Evolutionary conservation across 2,113 vertebrate species (phyloP), one percentile per base, ranked within the genome.

Genomic region (Ifrita kowaldi): DNA sequence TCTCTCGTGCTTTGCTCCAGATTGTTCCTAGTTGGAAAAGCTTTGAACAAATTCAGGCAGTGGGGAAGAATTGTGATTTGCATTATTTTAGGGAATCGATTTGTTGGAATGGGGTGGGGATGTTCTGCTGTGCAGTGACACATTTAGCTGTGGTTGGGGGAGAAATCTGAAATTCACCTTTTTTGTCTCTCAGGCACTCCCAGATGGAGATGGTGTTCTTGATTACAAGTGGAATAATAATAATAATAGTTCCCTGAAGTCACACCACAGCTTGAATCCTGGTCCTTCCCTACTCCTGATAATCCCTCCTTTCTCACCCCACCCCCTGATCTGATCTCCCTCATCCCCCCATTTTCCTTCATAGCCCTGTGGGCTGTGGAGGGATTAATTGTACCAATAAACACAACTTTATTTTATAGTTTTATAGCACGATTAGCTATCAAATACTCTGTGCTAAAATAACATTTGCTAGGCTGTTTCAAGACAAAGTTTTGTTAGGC

Each of bases 301-400:
- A 89, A 46, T 55, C 62, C 41, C 57, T 76, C 35, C 3, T 84
- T 95, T 87, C 73, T 69, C 85, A 89, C 84, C 63, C 73, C 71
- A 89, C 71, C 57, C 75, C 56, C 52, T 57, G 39, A 9, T 75
- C 73, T 80, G 47, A 89, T 47, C 68, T 94, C 91, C 79, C n/a
- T 86, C 85, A 59, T 91, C 79, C 63, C 93, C 74, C 81, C 63
- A 9, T 90, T 93, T 87, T 95, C 80, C 78, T 78, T 17, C 4
- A 7, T 70, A 89, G 91, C 65, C 93, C 94, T 92, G 91, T 91
- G 89, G 97, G 95, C 94, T 90, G 20, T 30, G 80, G 64, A 84
- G 44, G 94, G 68, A 97, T 96, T 97, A 97, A 96, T 95, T 93
- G 94, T 96, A 89, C 96, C 96, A 96, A 97, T 97, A 97, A 97